Conservation (phyloP, 2,113 vertebrate species). For the Danionella cerebrum region DNA sequence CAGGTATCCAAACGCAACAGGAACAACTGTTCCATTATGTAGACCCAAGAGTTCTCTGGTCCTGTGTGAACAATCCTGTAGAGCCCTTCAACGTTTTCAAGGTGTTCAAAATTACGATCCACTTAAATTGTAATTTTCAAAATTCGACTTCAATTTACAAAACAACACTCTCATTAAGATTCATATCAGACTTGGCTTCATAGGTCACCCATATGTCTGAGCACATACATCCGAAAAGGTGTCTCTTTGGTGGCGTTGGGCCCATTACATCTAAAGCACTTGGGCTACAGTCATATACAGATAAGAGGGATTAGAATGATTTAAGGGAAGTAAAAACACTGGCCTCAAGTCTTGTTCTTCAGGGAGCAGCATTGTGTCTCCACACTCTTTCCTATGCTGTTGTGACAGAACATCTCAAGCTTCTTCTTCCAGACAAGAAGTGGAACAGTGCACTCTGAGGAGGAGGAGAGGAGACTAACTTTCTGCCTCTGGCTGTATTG, state of each 20-base stretch:
- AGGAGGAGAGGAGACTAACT: background rate
- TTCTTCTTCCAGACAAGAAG: background rate
- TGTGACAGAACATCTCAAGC: background rate
- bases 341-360: background rate
- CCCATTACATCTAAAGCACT: background rate
- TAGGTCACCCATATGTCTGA: too few relatives aligned
- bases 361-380: conserved; percentile 2
- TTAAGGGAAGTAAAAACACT: background rate
- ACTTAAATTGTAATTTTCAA: too few relatives aligned
- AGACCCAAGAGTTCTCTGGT: background rate
- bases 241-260: background rate
- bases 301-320: background rate
- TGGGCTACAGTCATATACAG: background rate
- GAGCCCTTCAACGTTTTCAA: conserved; percentile 34
- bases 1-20: background rate
- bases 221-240: too few relatives aligned
- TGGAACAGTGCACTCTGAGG: background rate
- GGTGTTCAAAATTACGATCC: too few relatives aligned
- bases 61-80: background rate
- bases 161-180: too few relatives aligned
- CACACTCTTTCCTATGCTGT: background rate
- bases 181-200: too few relatives aligned
- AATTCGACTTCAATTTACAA: too few relatives aligned
- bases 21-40: background rate
- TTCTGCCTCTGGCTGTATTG: too few relatives aligned